These are phyloP conservation scores for Philonicus albiceps DNA, from an alignment of 2,888 invertebrate species.

Conservation along the genomic window DNA sequence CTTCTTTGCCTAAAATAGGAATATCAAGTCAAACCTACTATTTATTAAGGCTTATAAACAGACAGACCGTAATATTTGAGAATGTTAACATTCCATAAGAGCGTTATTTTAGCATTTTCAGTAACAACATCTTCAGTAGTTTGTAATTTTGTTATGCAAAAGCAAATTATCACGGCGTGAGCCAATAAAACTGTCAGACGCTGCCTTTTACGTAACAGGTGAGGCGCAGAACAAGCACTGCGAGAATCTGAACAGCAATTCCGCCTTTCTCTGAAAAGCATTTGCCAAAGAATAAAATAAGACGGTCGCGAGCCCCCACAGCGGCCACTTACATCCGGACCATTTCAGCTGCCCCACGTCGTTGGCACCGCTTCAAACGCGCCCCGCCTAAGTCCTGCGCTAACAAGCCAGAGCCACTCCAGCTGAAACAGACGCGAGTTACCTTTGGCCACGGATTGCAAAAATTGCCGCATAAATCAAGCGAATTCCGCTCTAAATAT, in stretches of 20 bases:
- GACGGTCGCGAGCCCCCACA: not conserved
- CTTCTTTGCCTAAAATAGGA: too few species aligned
- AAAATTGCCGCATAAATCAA: not conserved
- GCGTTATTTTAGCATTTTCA: too few species aligned
- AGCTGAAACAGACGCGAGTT: not conserved
- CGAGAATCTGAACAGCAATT: not conserved
- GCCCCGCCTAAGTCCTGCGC: not conserved
- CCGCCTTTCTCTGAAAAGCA: not conserved
- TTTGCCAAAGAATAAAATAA: not conserved
- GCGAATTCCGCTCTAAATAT: slow-evolving; percentile 25
- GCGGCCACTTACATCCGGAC: not conserved
- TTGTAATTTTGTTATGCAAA: not conserved
- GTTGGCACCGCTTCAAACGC: not conserved
- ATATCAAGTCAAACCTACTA: too few species aligned
- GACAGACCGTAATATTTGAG: too few species aligned
- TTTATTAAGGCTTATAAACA: too few species aligned
- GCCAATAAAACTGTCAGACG: not conserved
- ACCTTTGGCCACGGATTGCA: not conserved
- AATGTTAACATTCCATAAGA: too few species aligned
- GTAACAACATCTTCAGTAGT: too few species aligned
- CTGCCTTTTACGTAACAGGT: not conserved
- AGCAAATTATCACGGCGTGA: not conserved
- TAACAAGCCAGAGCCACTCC: not conserved
- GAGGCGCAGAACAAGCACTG: not conserved
- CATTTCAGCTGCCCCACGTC: not conserved